Conservation (phyloP, 1,140 invertebrate genomes). For the Harpegnathos saltator region DNA sequence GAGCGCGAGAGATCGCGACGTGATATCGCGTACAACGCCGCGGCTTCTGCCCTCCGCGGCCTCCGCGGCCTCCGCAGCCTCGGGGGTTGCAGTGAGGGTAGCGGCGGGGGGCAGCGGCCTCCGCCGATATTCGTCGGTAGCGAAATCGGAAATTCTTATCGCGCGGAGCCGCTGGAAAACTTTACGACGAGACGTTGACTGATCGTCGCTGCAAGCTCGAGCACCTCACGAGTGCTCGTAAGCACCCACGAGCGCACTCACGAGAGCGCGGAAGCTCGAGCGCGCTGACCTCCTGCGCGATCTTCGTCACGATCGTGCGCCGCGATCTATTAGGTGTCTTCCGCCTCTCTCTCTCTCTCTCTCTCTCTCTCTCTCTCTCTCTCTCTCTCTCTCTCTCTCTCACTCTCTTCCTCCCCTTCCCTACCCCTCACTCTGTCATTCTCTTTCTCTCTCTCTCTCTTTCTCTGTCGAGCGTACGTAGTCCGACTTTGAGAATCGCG, state of each 20-base stretch:
- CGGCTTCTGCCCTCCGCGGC: too few relatives aligned
- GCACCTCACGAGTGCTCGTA: not conserved
- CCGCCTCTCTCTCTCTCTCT: not conserved
- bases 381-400: too few relatives aligned
- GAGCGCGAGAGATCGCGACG: slow-evolving; percentile 3
- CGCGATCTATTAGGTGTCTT: slow-evolving; percentile 36
- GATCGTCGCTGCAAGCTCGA: slow-evolving; percentile 22
- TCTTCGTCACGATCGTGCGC: slow-evolving; percentile 12
- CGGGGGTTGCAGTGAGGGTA: too few relatives aligned
- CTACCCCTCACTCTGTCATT: not conserved
- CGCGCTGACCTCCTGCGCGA: slow-evolving; percentile 31
- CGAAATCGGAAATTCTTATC: slow-evolving; percentile 46
- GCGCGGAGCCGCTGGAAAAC: slow-evolving; percentile 16
- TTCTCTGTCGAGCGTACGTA: not conserved
- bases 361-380: too few relatives aligned
- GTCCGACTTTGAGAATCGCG: slow-evolving; percentile 35
- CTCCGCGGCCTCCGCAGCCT: too few relatives aligned
- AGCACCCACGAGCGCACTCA: not conserved
- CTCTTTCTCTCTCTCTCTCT: too few relatives aligned
- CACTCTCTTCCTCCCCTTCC: slow-evolving; percentile 4
- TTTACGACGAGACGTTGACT: slow-evolving; percentile 34
- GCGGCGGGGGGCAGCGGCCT: too few relatives aligned
- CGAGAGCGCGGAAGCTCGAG: slow-evolving; percentile 13
- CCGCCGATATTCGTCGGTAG: not conserved
- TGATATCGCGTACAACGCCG: not conserved